Percentiles rank a stretch among this genome's conserved stretches.
Conservation (phyloP, 1,140 invertebrate genomes). For the Centruroides vittatus region DNA sequence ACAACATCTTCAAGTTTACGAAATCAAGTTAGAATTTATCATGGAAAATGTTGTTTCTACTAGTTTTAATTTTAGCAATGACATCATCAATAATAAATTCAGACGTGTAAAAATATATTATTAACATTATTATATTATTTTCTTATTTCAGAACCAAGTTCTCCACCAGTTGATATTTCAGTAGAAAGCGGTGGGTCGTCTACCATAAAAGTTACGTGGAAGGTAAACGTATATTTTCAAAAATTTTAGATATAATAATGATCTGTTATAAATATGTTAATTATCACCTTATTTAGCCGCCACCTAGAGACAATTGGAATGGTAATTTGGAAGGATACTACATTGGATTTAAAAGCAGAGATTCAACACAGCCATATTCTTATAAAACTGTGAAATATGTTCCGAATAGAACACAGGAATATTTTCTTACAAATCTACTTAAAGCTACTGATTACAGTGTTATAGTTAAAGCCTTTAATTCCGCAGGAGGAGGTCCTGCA, state of each 20-base stretch:
- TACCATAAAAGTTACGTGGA: conserved; percentile 83
- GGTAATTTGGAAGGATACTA: conserved; percentile 75
- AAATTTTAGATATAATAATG: neutral
- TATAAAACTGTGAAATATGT: conserved; percentile 83
- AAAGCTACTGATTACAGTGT: conserved; percentile 19
- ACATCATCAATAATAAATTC: too few relatives aligned
- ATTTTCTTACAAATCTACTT: conserved; percentile 18
- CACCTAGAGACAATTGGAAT: conserved; percentile 75
- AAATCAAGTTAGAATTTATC: too few relatives aligned
- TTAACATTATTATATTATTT: too few relatives aligned
- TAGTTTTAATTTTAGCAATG: too few relatives aligned
- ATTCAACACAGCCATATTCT: conserved; percentile 74
- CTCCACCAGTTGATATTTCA: conserved; percentile 45
- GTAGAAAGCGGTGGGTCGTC: conserved; percentile 86
- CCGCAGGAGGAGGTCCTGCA: conserved; percentile 26
- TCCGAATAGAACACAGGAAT: conserved; percentile 14
- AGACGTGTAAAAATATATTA: too few relatives aligned
- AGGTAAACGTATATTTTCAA: conserved; percentile 26
- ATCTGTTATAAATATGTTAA: neutral
- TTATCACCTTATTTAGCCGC: conserved; percentile 35
- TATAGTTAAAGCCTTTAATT: conserved; percentile 20
- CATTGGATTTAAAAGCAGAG: conserved; percentile 70
- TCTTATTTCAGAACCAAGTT: conserved; percentile 24
- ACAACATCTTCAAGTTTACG: too few relatives aligned
- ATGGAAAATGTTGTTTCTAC: too few relatives aligned